phyloP scores from a whole-genome alignment of 37 sponge, comb jelly and placozoan genomes.

The Chondrilla cf. caribensis region DNA sequence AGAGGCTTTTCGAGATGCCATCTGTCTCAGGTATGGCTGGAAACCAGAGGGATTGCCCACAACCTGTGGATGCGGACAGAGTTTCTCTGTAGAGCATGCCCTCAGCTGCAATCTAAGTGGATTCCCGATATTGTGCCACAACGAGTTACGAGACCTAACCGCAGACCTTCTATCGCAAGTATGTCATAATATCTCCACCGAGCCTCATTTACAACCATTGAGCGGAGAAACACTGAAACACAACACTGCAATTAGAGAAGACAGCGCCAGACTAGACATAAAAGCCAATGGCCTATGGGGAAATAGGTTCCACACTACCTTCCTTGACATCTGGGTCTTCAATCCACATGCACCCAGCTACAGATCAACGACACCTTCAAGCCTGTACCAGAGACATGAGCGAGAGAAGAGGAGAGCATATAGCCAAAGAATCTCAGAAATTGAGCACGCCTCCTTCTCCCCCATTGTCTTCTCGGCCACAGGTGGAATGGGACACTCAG shows the following conservation, averaged over 20 bases:
- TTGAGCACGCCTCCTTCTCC: slow-evolving; percentile 15
- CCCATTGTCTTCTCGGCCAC: slow-evolving; percentile 18
- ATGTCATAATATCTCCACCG: neutral
- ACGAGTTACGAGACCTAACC: slow-evolving; percentile 4
- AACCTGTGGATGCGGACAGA: neutral
- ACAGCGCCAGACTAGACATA: slow-evolving; percentile 19
- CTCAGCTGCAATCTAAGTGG: slow-evolving; percentile 3
- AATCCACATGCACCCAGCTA: slow-evolving; percentile 28
- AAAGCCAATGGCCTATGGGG: slow-evolving; percentile 22
- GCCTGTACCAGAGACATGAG: slow-evolving; percentile 15
- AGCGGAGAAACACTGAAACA: slow-evolving; percentile 6
- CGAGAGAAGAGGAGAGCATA: slow-evolving; percentile 20
- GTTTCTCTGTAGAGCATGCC: slow-evolving; percentile 7
- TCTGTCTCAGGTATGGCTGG: slow-evolving; percentile 16
- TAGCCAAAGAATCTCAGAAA: slow-evolving; percentile 6
- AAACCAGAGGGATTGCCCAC: neutral
- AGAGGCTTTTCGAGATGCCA: neutral
- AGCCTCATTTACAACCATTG: slow-evolving; percentile 7
- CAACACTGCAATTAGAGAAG: slow-evolving; percentile 6
- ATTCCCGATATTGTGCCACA: neutral
- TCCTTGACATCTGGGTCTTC: neutral
- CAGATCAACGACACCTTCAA: slow-evolving; percentile 10
- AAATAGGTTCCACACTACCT: slow-evolving; percentile 22
- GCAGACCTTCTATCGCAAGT: neutral
- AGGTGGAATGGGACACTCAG: slow-evolving; percentile 12